These are phyloP conservation scores for human (Homo sapiens) DNA, from an alignment of 2,113 vertebrate genomes.

Conservation along the genomic window GRCh38 chr7:151763001-151763500, in stretches of 20 bases:
- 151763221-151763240: rapidly evolving
- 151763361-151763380: background rate
- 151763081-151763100: background rate
- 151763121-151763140: background rate
- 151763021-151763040: background rate
- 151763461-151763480: rapidly evolving
- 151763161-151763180: background rate
- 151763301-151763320: background rate
- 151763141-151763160: background rate
- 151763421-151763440: background rate
- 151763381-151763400: background rate
- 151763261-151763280: no score
- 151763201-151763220: background rate
- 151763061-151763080: background rate
- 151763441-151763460: background rate
- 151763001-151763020: background rate
- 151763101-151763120: background rate
- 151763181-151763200: background rate
- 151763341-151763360: background rate
- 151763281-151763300: background rate
- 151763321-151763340: background rate
- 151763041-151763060: background rate
- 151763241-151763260: background rate
- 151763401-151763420: rapidly evolving
- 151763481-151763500: no score